phyloP scores from a whole-genome alignment of 35 echinoderm and acorn worm genomes.

The Lytechinus pictus region DNA sequence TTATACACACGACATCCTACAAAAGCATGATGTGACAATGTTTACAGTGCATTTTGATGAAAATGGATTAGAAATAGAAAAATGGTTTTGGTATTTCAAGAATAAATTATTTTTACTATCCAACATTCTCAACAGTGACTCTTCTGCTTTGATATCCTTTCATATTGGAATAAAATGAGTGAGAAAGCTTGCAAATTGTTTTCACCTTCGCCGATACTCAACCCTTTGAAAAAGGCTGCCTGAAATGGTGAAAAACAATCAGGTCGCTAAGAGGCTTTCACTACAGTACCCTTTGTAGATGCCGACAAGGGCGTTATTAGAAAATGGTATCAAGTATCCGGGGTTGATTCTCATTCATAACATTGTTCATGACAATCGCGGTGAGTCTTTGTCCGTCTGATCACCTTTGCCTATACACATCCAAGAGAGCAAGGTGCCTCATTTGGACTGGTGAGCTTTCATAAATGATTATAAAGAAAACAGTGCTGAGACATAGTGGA shows the following conservation, averaged over 20 bases:
- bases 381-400: background rate
- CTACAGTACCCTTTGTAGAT: background rate
- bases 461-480: background rate
- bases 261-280: background rate
- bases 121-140: too few relatives aligned
- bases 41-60: too few relatives aligned
- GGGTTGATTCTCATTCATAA: background rate
- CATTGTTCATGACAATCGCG: background rate
- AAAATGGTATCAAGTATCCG: background rate
- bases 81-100: too few relatives aligned
- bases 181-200: too few relatives aligned
- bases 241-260: background rate
- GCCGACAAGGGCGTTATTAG: background rate
- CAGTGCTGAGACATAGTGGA: background rate
- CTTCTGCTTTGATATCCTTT: too few relatives aligned
- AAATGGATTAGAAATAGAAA: too few relatives aligned
- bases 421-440: background rate
- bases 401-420: background rate
- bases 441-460: background rate
- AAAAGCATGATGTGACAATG: too few relatives aligned
- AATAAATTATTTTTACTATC: too few relatives aligned
- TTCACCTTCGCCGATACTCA: too few relatives aligned
- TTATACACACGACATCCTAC: too few relatives aligned
- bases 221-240: background rate
- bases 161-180: too few relatives aligned